These are phyloP conservation scores for Astatoreochromis straeleni DNA, from an alignment of 2,113 vertebrate species.

Conservation along the genomic window DNA sequence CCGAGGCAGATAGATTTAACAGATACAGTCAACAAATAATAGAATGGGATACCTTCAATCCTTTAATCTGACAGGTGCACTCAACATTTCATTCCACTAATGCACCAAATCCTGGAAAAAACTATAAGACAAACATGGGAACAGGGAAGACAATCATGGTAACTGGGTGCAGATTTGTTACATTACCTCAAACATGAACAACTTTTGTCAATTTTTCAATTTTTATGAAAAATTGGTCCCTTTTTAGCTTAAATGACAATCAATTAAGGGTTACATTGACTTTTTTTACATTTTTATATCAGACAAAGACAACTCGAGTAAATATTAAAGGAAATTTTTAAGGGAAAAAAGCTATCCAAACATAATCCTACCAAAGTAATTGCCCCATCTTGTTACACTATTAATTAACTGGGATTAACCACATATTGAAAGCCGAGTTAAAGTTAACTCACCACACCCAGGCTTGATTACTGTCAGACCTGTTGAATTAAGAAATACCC, in stretches of 20 bases:
- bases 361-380: neutral
- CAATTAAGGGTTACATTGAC: neutral
- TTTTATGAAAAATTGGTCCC: neutral
- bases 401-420: neutral
- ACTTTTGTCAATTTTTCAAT: neutral
- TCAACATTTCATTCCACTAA: conserved; percentile 64
- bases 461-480: neutral
- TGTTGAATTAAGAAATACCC: neutral
- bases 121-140: neutral
- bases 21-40: conserved; percentile 61
- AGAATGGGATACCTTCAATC: conserved; percentile 55
- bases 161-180: neutral
- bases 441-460: neutral
- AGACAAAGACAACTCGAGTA: neutral
- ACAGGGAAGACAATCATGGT: neutral
- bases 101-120: conserved; percentile 46
- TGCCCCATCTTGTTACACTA: neutral
- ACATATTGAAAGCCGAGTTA: neutral
- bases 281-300: neutral
- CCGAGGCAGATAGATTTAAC: conserved; percentile 53
- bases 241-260: neutral
- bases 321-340: neutral
- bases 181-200: neutral
- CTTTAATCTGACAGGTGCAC: conserved; percentile 70
- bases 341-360: neutral